Percentiles rank a stretch among this genome's conserved stretches.
These are phyloP conservation scores for Ormyrus thymus DNA, from an alignment of 2,888 invertebrate species.

Conservation along the genomic window DNA sequence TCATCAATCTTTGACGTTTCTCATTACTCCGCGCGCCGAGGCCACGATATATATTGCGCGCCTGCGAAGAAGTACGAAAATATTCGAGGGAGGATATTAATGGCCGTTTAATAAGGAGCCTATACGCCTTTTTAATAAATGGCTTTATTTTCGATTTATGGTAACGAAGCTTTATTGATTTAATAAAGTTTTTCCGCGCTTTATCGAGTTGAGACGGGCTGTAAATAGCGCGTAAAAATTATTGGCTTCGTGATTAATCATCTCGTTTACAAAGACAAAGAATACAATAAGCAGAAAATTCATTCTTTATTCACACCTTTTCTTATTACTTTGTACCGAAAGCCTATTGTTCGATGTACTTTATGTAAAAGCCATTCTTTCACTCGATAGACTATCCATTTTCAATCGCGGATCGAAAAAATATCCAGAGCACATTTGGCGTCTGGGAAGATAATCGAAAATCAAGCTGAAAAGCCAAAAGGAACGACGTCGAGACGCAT, in stretches of 20 bases:
- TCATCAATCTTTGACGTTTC: conserved; percentile 55
- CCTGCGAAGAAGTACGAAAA: conserved; percentile 4
- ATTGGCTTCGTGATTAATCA: too few relatives aligned
- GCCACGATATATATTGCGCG: too few relatives aligned
- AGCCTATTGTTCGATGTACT: too few relatives aligned
- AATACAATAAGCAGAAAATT: neutral
- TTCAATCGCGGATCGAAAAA: too few relatives aligned
- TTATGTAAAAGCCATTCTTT: too few relatives aligned
- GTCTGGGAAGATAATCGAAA: too few relatives aligned
- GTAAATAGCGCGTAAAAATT: too few relatives aligned
- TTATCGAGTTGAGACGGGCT: too few relatives aligned
- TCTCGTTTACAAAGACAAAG: neutral
- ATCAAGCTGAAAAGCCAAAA: too few relatives aligned
- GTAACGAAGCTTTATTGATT: conserved; percentile 14
- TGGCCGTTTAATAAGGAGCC: conserved; percentile 38
- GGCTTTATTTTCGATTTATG: conserved; percentile 14
- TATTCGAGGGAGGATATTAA: conserved; percentile 35
- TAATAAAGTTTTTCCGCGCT: conserved; percentile 4
- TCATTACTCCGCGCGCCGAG: conserved; percentile 28
- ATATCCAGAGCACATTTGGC: too few relatives aligned
- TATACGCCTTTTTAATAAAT: conserved; percentile 21
- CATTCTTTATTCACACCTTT: neutral
- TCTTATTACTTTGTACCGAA: neutral
- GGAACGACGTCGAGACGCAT: too few relatives aligned
- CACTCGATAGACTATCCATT: too few relatives aligned